These are phyloP conservation scores for Palythoa caribaeorum DNA, from an alignment of 92 coral and sea anemone genomes.

Conservation along the genomic window DNA sequence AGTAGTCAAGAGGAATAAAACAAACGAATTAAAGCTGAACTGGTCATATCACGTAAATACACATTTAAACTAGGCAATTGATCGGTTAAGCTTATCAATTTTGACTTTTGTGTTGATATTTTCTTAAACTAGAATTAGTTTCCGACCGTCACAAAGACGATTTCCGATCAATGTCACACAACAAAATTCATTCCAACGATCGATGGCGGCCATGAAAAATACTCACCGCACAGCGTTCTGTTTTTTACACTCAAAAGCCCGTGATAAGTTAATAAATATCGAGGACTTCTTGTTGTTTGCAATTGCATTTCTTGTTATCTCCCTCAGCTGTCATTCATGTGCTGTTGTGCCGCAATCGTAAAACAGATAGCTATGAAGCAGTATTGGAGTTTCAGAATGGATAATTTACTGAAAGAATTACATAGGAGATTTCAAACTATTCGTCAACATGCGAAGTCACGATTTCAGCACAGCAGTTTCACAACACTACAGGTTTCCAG, in stretches of 20 bases:
- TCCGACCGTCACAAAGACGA: background rate
- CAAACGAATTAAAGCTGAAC: background rate
- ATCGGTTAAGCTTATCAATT: background rate
- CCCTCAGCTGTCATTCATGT: conserved; percentile 41
- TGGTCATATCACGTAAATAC: background rate
- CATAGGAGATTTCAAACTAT: background rate
- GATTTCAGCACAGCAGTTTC: background rate
- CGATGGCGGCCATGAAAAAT: background rate
- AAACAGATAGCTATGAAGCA: background rate
- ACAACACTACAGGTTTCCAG: background rate
- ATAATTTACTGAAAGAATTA: conserved; percentile 3
- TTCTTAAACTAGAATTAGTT: background rate
- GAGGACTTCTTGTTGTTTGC: conserved; percentile 7
- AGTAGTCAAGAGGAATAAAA: too few relatives aligned
- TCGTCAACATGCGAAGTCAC: background rate
- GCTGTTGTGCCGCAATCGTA: background rate
- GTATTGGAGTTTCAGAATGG: background rate
- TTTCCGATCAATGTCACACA: background rate
- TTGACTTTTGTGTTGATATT: background rate
- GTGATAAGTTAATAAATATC: background rate
- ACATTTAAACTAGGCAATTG: background rate
- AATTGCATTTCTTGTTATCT: conserved; percentile 38
- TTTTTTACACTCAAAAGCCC: background rate
- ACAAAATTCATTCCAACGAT: background rate
- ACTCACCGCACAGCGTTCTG: conserved; percentile 9